Evolutionary conservation across 2,797 vertebrate species (phyloP).

Genomic region (Diglossa cyanea): DNA sequence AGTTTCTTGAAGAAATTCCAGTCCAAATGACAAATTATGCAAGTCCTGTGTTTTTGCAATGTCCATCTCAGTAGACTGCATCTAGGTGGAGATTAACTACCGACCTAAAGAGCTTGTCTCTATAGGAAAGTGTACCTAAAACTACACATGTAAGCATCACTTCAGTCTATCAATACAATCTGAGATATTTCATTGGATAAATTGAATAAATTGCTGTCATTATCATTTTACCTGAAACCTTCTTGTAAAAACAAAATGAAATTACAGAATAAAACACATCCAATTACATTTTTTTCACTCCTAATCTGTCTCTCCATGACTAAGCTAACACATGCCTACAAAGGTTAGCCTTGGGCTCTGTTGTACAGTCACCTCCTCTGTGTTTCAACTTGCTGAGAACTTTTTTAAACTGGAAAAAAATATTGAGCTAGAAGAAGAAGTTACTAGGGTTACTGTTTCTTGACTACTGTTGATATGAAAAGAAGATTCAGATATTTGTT

Average conservation of each 20-base stretch:
- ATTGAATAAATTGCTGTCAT: conserved; percentile 2
- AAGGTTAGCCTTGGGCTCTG: conserved; percentile 35
- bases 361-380: conserved; percentile 25
- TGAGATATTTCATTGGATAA: conserved; percentile 27
- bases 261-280: conserved; percentile 12
- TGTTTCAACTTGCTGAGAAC: conserved; percentile 23
- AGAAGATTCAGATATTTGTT: not conserved
- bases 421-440: not conserved
- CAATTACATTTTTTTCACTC: not conserved
- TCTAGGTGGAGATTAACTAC: not conserved
- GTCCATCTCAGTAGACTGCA: not conserved
- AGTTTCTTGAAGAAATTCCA: not conserved
- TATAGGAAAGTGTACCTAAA: not conserved
- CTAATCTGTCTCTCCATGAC: conserved; percentile 28
- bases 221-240: conserved; percentile 32
- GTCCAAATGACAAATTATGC: not conserved
- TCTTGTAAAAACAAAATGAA: conserved; percentile 14
- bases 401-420: not conserved
- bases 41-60: not conserved
- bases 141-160: not conserved
- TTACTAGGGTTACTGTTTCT: conserved; percentile 40
- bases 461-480: not conserved
- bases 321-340: conserved; percentile 19
- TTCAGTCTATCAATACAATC: not conserved
- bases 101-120: not conserved